A percentile compares a stretch with the other conserved stretches of the same genome.
Evolutionary conservation across 2,797 vertebrate genomes (phyloP).

Genomic region (Crocodylus rhombifer): DNA sequence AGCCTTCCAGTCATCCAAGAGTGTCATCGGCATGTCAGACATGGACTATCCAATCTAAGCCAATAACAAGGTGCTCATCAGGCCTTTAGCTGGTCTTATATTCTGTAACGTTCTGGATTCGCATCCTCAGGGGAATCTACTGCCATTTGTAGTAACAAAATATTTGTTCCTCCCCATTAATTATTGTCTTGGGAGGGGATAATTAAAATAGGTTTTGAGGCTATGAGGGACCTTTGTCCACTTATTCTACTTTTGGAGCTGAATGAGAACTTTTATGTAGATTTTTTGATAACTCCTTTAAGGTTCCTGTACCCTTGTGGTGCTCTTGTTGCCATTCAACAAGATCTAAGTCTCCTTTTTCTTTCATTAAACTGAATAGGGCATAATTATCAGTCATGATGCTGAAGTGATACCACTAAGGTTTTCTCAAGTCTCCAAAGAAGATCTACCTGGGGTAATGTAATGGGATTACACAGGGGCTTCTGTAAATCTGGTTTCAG

Average conservation of each 20-base stretch:
- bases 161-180: slow-evolving; percentile 19
- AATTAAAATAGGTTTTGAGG: slow-evolving; percentile 72
- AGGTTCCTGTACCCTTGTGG: slow-evolving; percentile 52
- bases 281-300: slow-evolving; percentile 38
- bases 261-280: slow-evolving; percentile 45
- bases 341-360: slow-evolving; percentile 38
- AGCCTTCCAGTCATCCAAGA: slow-evolving; percentile 18
- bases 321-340: slow-evolving; percentile 51
- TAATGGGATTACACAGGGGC: neutral
- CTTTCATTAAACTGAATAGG: slow-evolving; percentile 53
- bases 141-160: slow-evolving; percentile 45
- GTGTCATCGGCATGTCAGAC: neutral
- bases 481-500: neutral
- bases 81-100: neutral
- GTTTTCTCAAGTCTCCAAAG: neutral
- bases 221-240: slow-evolving; percentile 25
- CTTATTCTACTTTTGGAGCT: neutral
- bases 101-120: slow-evolving; percentile 60
- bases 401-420: neutral
- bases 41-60: neutral
- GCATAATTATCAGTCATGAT: slow-evolving; percentile 4
- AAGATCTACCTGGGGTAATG: neutral
- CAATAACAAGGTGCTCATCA: neutral
- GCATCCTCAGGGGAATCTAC: slow-evolving; percentile 2
- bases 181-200: slow-evolving; percentile 45